phyloP scores from a whole-genome alignment of 2,888 invertebrate species.

The Aplocera efformata region DNA sequence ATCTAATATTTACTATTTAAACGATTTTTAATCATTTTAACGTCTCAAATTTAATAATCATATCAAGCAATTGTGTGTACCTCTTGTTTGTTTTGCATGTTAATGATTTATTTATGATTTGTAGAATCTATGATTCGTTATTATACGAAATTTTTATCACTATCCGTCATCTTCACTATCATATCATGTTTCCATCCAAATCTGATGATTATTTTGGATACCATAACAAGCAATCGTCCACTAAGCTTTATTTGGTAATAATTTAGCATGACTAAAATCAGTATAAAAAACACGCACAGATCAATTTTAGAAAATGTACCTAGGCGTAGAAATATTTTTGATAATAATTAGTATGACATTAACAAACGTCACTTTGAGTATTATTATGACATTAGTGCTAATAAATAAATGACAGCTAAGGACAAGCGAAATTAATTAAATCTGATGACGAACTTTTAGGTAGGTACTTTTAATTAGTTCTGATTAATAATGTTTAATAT shows the following conservation, averaged over 20 bases:
- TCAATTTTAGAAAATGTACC: slow-evolving; percentile 35
- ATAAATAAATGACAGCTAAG: slow-evolving; percentile 21
- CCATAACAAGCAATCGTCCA: slow-evolving; percentile 41
- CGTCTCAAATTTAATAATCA: slow-evolving; percentile 63
- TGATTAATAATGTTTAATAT: not conserved
- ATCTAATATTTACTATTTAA: slow-evolving; percentile 39
- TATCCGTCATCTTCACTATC: slow-evolving; percentile 43
- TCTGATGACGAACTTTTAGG: not conserved
- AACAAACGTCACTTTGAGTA: slow-evolving; percentile 16
- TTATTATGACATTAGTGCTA: slow-evolving; percentile 16
- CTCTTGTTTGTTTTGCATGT: slow-evolving; percentile 35
- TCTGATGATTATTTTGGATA: slow-evolving; percentile 30
- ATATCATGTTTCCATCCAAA: slow-evolving; percentile 73
- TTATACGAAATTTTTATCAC: slow-evolving; percentile 14
- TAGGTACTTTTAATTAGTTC: not conserved
- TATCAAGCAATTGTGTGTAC: slow-evolving; percentile 47
- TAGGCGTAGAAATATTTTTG: slow-evolving; percentile 59
- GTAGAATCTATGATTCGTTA: slow-evolving; percentile 29
- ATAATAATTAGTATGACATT: slow-evolving; percentile 33
- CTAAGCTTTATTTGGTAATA: slow-evolving; percentile 49
- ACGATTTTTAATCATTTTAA: slow-evolving; percentile 40
- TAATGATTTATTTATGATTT: slow-evolving; percentile 17
- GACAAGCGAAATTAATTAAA: slow-evolving; percentile 10
- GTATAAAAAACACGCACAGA: slow-evolving; percentile 59
- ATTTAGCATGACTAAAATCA: slow-evolving; percentile 39